Percentiles rank a stretch among this genome's conserved stretches.
Conservation (phyloP, 2,113 vertebrate species). For the Campylomormyrus numenius region DNA sequence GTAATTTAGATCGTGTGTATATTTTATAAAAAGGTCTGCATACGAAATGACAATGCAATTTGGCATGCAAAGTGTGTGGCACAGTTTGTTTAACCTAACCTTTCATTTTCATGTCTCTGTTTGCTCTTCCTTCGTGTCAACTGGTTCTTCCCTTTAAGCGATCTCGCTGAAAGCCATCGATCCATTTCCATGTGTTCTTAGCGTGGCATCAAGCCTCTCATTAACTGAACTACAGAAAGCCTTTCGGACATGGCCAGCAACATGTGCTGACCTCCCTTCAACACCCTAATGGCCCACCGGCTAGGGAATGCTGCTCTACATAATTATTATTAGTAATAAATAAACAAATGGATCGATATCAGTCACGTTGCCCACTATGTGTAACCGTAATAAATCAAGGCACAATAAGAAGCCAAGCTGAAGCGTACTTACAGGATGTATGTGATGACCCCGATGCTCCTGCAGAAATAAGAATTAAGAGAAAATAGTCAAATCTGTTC, state of each 20-base stretch:
- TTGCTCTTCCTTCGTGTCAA: not conserved
- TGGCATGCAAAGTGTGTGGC: not conserved
- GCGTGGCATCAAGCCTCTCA: not conserved
- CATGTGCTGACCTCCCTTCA: not conserved
- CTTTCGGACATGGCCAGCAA: not conserved
- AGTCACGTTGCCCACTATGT: not conserved
- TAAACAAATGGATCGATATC: not conserved
- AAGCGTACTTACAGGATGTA: conserved; percentile 86
- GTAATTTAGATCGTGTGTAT: not conserved
- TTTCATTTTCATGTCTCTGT: not conserved
- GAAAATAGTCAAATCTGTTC: not conserved
- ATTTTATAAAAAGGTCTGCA: not conserved
- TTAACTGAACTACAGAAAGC: not conserved
- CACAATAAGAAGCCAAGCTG: not conserved
- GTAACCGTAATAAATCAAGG: not conserved
- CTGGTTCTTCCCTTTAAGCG: not conserved
- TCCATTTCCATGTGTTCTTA: not conserved
- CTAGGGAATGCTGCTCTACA: not conserved
- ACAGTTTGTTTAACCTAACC: not conserved
- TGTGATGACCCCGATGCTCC: conserved; percentile 96
- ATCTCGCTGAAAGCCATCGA: not conserved
- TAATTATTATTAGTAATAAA: not conserved
- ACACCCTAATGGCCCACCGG: not conserved
- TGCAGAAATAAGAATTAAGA: conserved; percentile 39
- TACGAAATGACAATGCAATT: not conserved